Evolutionary conservation across 2,797 vertebrate species (phyloP), one percentile per base, ranked within the genome.

Genomic region (Cossypha caffra): DNA sequence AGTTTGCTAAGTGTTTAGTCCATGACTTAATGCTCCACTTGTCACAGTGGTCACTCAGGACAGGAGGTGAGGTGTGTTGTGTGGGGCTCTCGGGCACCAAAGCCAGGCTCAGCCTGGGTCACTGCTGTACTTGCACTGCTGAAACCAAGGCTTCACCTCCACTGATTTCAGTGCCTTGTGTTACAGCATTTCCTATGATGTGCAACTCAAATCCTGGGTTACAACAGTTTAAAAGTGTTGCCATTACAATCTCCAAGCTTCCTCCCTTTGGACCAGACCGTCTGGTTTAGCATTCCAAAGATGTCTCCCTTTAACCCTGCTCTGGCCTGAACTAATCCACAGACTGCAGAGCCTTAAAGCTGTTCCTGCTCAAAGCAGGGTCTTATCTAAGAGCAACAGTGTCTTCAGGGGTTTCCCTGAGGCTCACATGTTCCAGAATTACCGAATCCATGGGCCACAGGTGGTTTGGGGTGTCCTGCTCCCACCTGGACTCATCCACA

Each of bases 201-300:
- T 8, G 6, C 4, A 55, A 54, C 12, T 38, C n/a, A 43, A 20
- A 14, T 43, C 20, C 28, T 14, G 28, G 3, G 14, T 38, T 29
- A 11, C 16, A 78, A 7, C 4, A 48, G 13, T 38, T 50, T 61
- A 13, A 38, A 73, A 16, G 16, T 17, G 1, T 37, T 59, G 33
- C 16, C 31, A 16, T 37, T 7, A 7, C 3, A 25, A 8, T 10
- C 9, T 9, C 16, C 31, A 35, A 2, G 20, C 6, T 2, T 28
- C 1, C 0, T 59, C 31, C 26, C 13, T n/a, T 72, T 42, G 21
- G 26, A n/a, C 13, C 13, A 33, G 68, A 31, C 4, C 9, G 15
- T 33, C 11, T 47, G 18, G 16, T 47, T 84, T 42, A 66, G 28
- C 31, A 42, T 11, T 40, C 4, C 11, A 15, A 42, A 12, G 11